A percentile compares a stretch with the other conserved stretches of the same genome.
phyloP scores from a whole-genome alignment of 2,888 invertebrate genomes.

The Polietes domitor region DNA sequence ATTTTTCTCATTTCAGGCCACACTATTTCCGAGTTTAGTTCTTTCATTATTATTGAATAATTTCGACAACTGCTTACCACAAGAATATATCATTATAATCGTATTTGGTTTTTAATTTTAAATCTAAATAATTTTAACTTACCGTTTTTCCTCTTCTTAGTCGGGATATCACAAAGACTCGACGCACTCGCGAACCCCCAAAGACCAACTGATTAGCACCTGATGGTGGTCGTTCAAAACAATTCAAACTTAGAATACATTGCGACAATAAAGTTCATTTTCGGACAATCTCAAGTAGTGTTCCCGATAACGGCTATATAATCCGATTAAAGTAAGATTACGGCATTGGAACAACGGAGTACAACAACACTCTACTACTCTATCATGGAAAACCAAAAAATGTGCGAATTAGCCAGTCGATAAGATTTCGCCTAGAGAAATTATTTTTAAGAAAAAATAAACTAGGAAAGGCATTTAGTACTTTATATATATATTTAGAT shows the following conservation, averaged over 20 bases:
- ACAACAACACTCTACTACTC: too few relatives aligned
- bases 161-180: not conserved
- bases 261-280: slow-evolving; percentile 22
- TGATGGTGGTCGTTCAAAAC: not conserved
- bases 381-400: not conserved
- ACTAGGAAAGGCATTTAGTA: too few relatives aligned
- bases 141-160: not conserved
- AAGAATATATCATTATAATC: too few relatives aligned
- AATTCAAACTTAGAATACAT: not conserved
- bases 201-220: slow-evolving; percentile 26
- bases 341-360: not conserved
- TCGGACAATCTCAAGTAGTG: slow-evolving; percentile 30
- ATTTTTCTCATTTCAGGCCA: too few relatives aligned
- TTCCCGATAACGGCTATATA: slow-evolving; percentile 50
- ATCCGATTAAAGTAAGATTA: slow-evolving; percentile 57
- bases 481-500: too few relatives aligned
- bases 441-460: too few relatives aligned
- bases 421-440: not conserved
- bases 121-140: not conserved
- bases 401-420: not conserved
- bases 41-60: too few relatives aligned
- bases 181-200: slow-evolving; percentile 35
- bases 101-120: too few relatives aligned
- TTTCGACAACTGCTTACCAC: too few relatives aligned
- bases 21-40: too few relatives aligned